phyloP scores from a whole-genome alignment of 2,797 vertebrate genomes.

The Schizopygopsis malacanthus region DNA sequence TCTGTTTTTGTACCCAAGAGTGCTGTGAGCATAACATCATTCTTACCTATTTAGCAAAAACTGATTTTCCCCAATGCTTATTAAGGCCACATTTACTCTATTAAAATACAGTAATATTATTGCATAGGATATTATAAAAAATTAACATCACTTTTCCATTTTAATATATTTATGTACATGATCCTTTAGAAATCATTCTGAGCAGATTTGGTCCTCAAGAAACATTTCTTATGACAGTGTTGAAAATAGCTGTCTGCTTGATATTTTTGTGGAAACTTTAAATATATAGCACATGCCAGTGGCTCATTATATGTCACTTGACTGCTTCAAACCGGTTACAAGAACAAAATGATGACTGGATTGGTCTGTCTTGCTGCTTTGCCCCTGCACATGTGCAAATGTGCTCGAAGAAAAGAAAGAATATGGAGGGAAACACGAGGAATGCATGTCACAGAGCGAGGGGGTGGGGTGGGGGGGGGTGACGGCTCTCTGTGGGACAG shows the following conservation, averaged over 20 bases:
- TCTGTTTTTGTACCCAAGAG: not conserved
- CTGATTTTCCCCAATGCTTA: no score
- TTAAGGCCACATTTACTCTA: no score
- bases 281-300: not conserved
- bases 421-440: constrained; percentile 26
- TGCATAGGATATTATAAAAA: not conserved
- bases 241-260: not conserved
- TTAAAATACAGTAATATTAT: no score
- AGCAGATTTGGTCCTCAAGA: no score
- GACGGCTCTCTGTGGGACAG: not conserved
- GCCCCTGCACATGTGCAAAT: not conserved
- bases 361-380: not conserved
- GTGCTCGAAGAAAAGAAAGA: constrained; percentile 1
- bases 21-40: not conserved
- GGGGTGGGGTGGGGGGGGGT: not conserved
- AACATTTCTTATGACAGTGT: no score
- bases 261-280: not conserved
- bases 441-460: constrained; percentile 5
- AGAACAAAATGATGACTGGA: not conserved
- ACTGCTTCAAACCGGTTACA: not conserved
- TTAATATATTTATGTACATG: no score
- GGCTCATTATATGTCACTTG: not conserved
- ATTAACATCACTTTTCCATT: not conserved
- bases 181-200: no score
- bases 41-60: no score